Conservation (phyloP, 2,797 vertebrate species). For the Buceros bicornis region DNA sequence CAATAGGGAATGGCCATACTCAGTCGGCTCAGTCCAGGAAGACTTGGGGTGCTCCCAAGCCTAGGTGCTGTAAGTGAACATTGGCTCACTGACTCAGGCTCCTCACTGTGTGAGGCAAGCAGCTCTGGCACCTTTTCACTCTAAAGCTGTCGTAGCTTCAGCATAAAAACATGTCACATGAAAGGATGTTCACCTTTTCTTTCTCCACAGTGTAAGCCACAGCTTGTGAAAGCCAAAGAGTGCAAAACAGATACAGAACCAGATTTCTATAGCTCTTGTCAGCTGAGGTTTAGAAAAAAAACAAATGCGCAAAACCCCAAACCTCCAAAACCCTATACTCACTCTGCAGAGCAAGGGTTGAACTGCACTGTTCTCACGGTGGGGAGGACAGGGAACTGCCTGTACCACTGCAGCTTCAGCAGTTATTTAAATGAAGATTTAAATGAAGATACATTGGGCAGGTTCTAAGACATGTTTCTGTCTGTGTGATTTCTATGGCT, state of each 20-base stretch:
- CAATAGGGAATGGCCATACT: background rate
- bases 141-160: background rate
- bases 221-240: background rate
- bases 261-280: background rate
- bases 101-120: background rate
- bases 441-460: background rate
- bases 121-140: background rate
- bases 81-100: background rate
- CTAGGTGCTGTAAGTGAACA: background rate
- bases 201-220: background rate
- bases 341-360: background rate
- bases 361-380: background rate
- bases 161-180: background rate
- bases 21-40: fast-evolving
- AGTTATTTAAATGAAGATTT: background rate
- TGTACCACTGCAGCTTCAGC: background rate
- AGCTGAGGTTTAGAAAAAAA: constrained; percentile 27
- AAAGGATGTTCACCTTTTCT: constrained; percentile 11
- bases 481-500: background rate
- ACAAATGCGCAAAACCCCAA: background rate
- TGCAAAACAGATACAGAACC: background rate
- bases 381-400: background rate
- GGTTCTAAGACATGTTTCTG: background rate
- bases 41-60: background rate
- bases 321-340: background rate